phyloP scores from a whole-genome alignment of 2,797 vertebrate genomes.

The Acropternis orthonyx region DNA sequence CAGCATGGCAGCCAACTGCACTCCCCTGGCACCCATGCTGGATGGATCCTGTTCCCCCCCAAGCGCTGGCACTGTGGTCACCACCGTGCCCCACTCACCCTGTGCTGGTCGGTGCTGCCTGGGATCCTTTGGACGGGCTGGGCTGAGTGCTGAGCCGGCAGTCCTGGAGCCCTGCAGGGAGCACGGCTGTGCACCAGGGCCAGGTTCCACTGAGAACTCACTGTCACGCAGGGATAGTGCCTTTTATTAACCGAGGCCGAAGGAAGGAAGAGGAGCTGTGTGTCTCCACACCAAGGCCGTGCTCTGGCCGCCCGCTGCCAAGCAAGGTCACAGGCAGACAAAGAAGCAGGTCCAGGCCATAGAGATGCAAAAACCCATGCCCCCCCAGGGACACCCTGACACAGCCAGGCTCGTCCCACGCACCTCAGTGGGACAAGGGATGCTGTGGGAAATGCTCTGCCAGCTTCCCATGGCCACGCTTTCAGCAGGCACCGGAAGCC shows the following conservation, averaged over 20 bases:
- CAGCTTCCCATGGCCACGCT: fast-evolving
- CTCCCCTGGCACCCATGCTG: fast-evolving
- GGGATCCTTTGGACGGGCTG: not conserved
- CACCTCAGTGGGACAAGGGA: not conserved
- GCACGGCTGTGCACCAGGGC: fast-evolving
- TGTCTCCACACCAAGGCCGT: not conserved
- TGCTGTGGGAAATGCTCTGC: not conserved
- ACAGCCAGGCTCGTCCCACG: not conserved
- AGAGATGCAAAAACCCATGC: not conserved
- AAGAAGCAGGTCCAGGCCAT: not conserved
- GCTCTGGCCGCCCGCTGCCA: not conserved
- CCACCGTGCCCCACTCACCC: not conserved
- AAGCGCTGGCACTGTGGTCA: not conserved
- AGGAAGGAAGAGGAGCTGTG: constrained; percentile 34
- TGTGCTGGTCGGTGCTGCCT: fast-evolving
- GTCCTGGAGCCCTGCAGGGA: not conserved
- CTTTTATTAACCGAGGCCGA: not conserved
- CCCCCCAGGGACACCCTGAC: not conserved
- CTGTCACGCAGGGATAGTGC: not conserved
- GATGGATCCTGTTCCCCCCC: not conserved
- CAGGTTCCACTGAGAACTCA: not conserved
- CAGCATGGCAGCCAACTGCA: not conserved
- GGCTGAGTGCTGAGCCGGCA: not conserved
- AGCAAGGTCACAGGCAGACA: not conserved
- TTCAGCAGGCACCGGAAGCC: not conserved